Evolutionary conservation across 2,888 invertebrate genomes (phyloP).

Genomic region (Podotricha telesiphe): DNA sequence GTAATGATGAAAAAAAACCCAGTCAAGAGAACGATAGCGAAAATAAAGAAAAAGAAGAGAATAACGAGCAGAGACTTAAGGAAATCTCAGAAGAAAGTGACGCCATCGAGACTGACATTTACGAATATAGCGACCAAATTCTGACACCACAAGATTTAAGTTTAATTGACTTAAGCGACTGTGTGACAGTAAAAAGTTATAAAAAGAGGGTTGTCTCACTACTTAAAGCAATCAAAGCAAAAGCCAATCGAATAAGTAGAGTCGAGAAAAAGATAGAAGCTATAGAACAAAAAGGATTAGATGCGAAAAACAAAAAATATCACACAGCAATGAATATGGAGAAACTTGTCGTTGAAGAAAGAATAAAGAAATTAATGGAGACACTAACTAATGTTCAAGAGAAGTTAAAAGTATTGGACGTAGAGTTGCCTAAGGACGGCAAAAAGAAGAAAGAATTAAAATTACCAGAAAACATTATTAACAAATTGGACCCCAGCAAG

Average conservation of each 20-base stretch:
- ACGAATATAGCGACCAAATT: conserved; percentile 59
- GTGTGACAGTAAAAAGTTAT: conserved; percentile 57
- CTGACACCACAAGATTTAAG: conserved; percentile 60
- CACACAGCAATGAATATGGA: conserved; percentile 71
- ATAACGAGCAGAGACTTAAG: conserved; percentile 34
- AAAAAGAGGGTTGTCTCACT: conserved; percentile 61
- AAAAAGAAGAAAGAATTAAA: conserved; percentile 45
- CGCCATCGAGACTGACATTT: conserved; percentile 64
- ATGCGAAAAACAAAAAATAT: conserved; percentile 61
- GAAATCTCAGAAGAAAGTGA: conserved; percentile 63
- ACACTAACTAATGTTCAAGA: conserved; percentile 55
- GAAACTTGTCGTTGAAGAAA: conserved; percentile 57
- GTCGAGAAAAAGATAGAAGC: conserved; percentile 60
- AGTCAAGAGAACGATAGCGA: conserved; percentile 32
- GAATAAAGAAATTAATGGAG: conserved; percentile 57
- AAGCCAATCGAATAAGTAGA: conserved; percentile 52
- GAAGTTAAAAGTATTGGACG: conserved; percentile 53
- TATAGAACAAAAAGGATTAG: conserved; percentile 67
- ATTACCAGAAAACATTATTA: conserved; percentile 30
- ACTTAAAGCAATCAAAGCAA: conserved; percentile 60
- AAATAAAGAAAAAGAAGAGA: conserved; percentile 32
- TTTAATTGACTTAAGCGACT: conserved; percentile 65
- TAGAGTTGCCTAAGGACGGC: conserved; percentile 44
- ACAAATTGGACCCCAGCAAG: conserved; percentile 41
- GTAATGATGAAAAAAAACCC: conserved; percentile 24